These are phyloP conservation scores for Dipodomys stephensi DNA, from an alignment of 2,113 vertebrate genomes.

Conservation along the genomic window DNA sequence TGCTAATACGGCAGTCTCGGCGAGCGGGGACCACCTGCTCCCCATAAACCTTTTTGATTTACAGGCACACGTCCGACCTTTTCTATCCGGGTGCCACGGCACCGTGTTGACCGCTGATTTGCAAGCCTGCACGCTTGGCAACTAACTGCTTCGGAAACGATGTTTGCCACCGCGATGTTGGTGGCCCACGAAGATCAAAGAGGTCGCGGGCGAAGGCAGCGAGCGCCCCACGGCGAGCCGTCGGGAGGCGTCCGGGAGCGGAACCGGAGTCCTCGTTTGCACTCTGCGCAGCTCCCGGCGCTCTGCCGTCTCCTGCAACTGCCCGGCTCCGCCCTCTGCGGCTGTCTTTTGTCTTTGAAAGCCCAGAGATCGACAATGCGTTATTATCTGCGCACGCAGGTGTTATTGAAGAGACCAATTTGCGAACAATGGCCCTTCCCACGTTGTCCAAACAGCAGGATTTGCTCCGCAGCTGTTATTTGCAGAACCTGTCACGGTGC, in stretches of 20 bases:
- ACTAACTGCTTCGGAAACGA: constrained; percentile 41
- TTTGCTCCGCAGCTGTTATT: constrained; percentile 80
- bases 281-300: constrained; percentile 32
- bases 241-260: neutral
- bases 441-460: constrained; percentile 82
- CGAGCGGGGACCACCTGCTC: constrained; percentile 51
- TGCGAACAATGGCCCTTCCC: constrained; percentile 81
- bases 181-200: constrained; percentile 24
- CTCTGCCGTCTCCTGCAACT: constrained; percentile 27
- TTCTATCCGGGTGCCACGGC: constrained; percentile 33
- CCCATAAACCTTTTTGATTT: constrained; percentile 52
- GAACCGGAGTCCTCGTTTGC: constrained; percentile 74
- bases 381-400: constrained; percentile 80
- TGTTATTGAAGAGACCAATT: constrained; percentile 81
- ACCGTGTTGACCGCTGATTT: constrained; percentile 42
- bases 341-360: constrained; percentile 78
- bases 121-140: constrained; percentile 45
- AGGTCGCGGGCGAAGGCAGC: neutral
- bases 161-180: neutral
- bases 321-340: constrained; percentile 58
- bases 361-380: constrained; percentile 69
- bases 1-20: constrained; percentile 53
- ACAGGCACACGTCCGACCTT: constrained; percentile 52
- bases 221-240: neutral
- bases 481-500: constrained; percentile 76